Base-by-base conservation (phyloP, 2,797 vertebrate genomes). In the Chlorospingus semifuscus region DNA sequence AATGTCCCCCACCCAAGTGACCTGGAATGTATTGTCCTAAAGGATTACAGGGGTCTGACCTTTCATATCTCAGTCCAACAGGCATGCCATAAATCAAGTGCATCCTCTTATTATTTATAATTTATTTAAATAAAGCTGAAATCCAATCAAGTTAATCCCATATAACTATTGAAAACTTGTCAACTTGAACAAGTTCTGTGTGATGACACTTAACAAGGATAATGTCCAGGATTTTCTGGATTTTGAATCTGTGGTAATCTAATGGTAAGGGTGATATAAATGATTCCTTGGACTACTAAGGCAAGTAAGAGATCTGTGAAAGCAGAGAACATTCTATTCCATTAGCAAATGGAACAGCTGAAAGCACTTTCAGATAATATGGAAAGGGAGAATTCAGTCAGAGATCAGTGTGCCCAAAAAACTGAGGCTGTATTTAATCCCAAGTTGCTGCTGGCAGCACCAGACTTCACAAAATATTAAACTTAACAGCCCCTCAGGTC, bases 141-240 rank as follows among this genome's bases (percentile, higher is more conserved):
- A 75, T 52, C 34, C 15, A 64, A n/a, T 44, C 20, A 89, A 47
- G 15, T 30, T 50, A 80, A 83, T 59, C 13, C 10, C 37, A 75
- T 11, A 0, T 22, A 88, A 69, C 10, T 36, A 49, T 0, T n/a
- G 36, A 69, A 89, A 90, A 61, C 11, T 63, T 41, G 44, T 24
- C 3, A 17, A 50, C 16, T 42, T 37, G 15, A 13, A 8, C 26
- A 71, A 68, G 27, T 49, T 60, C 32, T 41, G 12, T 21, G 4
- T 22, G 52, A 34, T 16, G 44, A 39, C 39, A 77, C 4, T 39
- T 30, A 46, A 50, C 6, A 22, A 6, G 13, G 44, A 18, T 14
- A 30, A 65, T 0, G 1, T 5, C 9, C 7, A 2, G 16, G 0
- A 17, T 34, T 55, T 59, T 34, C 30, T 79, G 19, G 7, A 29